Base-by-base conservation (phyloP, 2,797 vertebrate genomes). In the Atherinosoma microstoma region DNA sequence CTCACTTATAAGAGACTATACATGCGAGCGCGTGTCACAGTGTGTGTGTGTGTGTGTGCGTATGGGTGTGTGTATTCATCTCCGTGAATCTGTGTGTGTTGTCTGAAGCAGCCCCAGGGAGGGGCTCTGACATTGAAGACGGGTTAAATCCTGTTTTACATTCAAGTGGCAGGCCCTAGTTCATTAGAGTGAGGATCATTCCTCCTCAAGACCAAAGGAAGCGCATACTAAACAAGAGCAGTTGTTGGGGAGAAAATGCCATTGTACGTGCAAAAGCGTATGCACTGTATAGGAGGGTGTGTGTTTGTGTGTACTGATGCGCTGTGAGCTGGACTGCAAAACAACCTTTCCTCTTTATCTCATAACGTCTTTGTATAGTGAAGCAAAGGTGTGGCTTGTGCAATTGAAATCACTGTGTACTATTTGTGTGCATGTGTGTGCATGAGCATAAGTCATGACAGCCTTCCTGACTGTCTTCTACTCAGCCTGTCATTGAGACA, bases 101-200 rank as follows among this genome's bases (percentile, higher is more conserved):
- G 94, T 94, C 92, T 93, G 91, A 93, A 88, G 92, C 90, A 91
- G 92, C 94, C 94, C 94, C 84, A 90, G 94, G 94, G 94, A 94
- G 92, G 92, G 94, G 94, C 93, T 94, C 92, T 95, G 95, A 95
- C 95, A 95, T 95, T 95, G 95, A 95, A 94, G 94, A 94, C 90
- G 93, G 95, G 94, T 95, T 95, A 95, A 95, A 94, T 95, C 94
- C 94, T 95, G 94, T 94, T 95, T 95, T 95, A 95, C 94, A 95
- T 95, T 95, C 95, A 94, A 94, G 93, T 94, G 94, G 95, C 94
- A 94, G 94, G 92, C 90, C 94, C 87, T 84, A 93, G 93, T 95
- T 95, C 94, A 95, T 95, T 95, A 95, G 94, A 95, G 94, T 95
- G 94, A 92, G 94, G 94, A 95, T 95, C 95, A 95, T 94, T 95